These are phyloP conservation scores for Platysteira castanea DNA, from an alignment of 2,113 vertebrate species.

Conservation along the genomic window DNA sequence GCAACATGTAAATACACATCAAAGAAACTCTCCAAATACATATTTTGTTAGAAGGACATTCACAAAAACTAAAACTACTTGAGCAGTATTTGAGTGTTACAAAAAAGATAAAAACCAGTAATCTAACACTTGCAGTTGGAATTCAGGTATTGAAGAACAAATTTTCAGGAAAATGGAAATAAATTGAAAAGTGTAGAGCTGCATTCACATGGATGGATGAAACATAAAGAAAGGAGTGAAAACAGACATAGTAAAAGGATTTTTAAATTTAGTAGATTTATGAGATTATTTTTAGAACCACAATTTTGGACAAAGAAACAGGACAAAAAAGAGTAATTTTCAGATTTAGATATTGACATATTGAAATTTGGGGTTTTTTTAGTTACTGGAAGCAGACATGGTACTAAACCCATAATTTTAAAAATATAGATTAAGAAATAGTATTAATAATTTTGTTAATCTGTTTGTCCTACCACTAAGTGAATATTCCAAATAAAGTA, in stretches of 20 bases:
- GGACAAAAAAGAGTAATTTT: neutral
- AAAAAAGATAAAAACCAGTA: neutral
- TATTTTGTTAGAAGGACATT: neutral
- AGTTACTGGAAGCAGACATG: neutral
- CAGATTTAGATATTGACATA: neutral
- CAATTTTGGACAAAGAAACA: neutral
- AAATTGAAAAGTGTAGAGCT: neutral
- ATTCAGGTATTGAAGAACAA: neutral
- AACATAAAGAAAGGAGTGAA: neutral
- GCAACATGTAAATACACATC: neutral
- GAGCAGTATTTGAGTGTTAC: neutral
- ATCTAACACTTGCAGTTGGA: neutral
- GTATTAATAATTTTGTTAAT: neutral
- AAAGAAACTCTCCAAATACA: neutral
- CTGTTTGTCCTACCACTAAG: neutral
- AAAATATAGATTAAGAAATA: neutral
- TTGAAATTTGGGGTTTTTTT: neutral
- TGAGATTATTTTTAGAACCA: neutral
- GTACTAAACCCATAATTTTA: neutral
- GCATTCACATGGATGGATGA: neutral
- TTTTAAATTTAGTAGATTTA: neutral
- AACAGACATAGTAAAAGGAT: neutral
- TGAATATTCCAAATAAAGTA: neutral
- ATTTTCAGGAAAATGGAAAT: neutral
- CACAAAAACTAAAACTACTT: neutral